Base-by-base conservation (phyloP, 2,113 vertebrate species). In the Istiophorus platypterus region DNA sequence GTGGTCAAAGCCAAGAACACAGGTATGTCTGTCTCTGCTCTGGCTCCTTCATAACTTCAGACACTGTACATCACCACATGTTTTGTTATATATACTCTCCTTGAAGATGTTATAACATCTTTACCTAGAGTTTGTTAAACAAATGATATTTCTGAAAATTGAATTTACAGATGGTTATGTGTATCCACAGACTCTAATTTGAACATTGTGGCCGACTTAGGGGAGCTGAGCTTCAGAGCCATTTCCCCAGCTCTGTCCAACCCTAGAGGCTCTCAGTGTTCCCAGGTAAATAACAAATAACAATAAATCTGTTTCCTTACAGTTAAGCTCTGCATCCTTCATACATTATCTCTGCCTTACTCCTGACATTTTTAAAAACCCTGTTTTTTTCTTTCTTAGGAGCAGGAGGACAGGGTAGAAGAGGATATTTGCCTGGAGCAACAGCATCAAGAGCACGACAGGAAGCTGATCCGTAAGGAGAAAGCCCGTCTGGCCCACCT, bases 1-100 rank as follows among this genome's bases (percentile, higher is more conserved):
- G 85, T 89, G 0, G 2, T 77, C 85, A 98, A 98, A 78, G 92
- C 96, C 39, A 96, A 96, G 72, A 98, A 97, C 0, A 34, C 94
- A 0, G 95, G 97, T 99, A 68, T 83, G 92, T 52, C 0, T 15
- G 7, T 29, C 1, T 12, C 1, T 7, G n/a, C 8, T 27, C 24
- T 26, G 49, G 26, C 12, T 17, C 42, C 5, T 15, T 56, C n/a
- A n/a, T 42, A 42, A n/a, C 18, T 31, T 51, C 17, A 37, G 3
- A 37, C 26, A 51, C 12, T 45, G 42, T 45, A 45, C 42, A 34
- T 34, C 3, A 45, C 15, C 14, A 15, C 15, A 4, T 15, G 14
- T 45, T 34, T n/a, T n/a, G n/a, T n/a, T n/a, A n/a, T n/a, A 34
- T 34, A 8, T 8, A 39, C 37, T 39, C 1, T 39, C 37, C 7